Base-by-base conservation (phyloP, 2,113 vertebrate genomes). In the Psettodes erumei region DNA sequence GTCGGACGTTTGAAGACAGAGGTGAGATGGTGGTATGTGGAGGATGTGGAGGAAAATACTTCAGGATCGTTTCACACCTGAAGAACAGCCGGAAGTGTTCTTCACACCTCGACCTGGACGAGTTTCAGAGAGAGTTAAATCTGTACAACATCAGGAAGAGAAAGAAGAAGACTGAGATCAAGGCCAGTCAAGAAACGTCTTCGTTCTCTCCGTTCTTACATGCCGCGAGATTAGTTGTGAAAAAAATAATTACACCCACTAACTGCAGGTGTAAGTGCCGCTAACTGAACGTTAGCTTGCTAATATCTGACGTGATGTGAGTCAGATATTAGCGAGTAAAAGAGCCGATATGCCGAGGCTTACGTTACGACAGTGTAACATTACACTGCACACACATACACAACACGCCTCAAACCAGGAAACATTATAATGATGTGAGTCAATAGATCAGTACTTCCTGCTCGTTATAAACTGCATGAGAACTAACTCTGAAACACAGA, bases 131-230 rank as follows among this genome's bases (percentile, higher is more conserved):
- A 40, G n/a, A 16, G 33, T 60, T 60, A 25, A 23, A 38, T 60
- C 21, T 60, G n/a, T 60, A 38, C 56, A 60, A 37, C 56, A n/a
- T n/a, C n/a, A 60, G 56, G 56, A 60, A 60, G n/a, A 60, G 21
- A 25, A 60, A 60, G 56, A 60, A n/a, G 56, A 60, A 38, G 33
- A 25, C 33, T 60, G 35, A 25, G 6, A 1, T 21, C 21, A 37
- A 60, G 56, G 56, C 56, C n/a, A 37, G 56, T 60, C 32, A 51
- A 51, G 23, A 25, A 15, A 25, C 25, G n/a, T 50, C 48, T 50
- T n/a, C 8, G 23, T 50, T 50, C 48, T 50, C 48, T 23, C 11
- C n/a, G 23, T 50, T 23, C 23, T 50, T 50, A 50, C 23, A 23
- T n/a, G n/a, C n/a, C n/a, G n/a, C n/a, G n/a, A n/a, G n/a, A n/a